Percentiles rank a stretch among this genome's conserved stretches.
phyloP scores from a whole-genome alignment of 53 echinoderm and acorn worm genomes.

The Actinopyga echinites region DNA sequence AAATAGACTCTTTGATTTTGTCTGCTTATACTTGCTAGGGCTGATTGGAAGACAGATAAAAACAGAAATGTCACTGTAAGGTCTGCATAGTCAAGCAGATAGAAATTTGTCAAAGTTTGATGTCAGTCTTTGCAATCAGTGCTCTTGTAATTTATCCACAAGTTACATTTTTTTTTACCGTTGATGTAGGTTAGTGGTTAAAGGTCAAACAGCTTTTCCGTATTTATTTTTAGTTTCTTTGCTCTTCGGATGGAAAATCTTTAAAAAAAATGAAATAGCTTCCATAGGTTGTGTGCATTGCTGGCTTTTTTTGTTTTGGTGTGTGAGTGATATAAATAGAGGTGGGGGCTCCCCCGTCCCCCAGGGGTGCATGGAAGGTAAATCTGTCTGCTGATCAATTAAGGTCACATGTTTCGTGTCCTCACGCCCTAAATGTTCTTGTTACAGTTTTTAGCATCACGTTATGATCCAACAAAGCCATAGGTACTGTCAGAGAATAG shows the following conservation, averaged over 20 bases:
- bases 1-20: neutral
- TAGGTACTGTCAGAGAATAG: too few relatives aligned
- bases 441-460: too few relatives aligned
- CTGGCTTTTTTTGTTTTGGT: too few relatives aligned
- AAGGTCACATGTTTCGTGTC: too few relatives aligned
- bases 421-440: too few relatives aligned
- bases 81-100: neutral
- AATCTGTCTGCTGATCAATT: too few relatives aligned
- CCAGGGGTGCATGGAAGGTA: too few relatives aligned
- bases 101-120: neutral
- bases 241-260: neutral
- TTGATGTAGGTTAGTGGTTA: neutral
- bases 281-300: too few relatives aligned
- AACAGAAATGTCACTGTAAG: neutral
- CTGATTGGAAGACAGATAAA: slow-evolving; percentile 27
- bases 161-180: neutral
- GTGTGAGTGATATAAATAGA: too few relatives aligned
- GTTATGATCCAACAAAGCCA: too few relatives aligned
- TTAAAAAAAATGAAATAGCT: too few relatives aligned
- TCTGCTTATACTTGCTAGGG: slow-evolving; percentile 2
- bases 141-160: neutral
- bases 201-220: slow-evolving; percentile 35
- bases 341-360: too few relatives aligned
- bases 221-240: neutral
- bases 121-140: neutral